Percentiles rank a stretch among this genome's conserved stretches.
Conservation (phyloP, 92 coral and sea anemone genomes). For the Scolanthus callimorphus region DNA sequence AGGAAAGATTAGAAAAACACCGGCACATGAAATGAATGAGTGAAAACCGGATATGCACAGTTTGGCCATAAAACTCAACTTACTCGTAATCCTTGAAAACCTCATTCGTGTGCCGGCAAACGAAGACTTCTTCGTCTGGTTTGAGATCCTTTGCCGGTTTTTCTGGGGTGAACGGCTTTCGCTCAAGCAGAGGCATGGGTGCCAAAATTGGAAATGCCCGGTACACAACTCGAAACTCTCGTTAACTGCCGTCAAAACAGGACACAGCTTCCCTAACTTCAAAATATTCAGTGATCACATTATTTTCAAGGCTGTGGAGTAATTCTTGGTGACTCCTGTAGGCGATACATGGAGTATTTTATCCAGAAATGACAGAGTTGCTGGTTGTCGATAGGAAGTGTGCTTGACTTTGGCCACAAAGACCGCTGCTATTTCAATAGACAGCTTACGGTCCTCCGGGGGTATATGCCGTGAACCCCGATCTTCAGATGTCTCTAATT, state of each 20-base stretch:
- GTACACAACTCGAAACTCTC: constrained; percentile 58
- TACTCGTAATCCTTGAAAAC: constrained; percentile 92
- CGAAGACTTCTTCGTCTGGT: constrained; percentile 86
- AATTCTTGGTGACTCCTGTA: neutral
- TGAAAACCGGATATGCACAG: constrained; percentile 89
- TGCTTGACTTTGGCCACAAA: constrained; percentile 65
- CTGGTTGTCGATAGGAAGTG: constrained; percentile 12
- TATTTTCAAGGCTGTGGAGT: neutral
- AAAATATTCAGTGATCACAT: constrained; percentile 7
- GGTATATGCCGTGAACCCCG: constrained; percentile 25
- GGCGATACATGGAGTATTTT: neutral
- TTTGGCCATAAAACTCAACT: constrained; percentile 43
- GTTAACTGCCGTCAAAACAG: constrained; percentile 68
- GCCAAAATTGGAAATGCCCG: constrained; percentile 46
- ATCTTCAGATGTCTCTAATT: constrained; percentile 47
- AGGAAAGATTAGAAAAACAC: constrained; percentile 44
- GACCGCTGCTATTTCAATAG: constrained; percentile 85
- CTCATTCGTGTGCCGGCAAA: constrained; percentile 96
- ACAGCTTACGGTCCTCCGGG: constrained; percentile 63
- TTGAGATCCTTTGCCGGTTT: constrained; percentile 86
- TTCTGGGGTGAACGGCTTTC: constrained; percentile 94
- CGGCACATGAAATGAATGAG: constrained; percentile 46
- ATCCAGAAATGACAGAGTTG: neutral
- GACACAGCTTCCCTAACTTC: constrained; percentile 38
- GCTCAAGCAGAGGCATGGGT: constrained; percentile 95